phyloP scores from a whole-genome alignment of 2,888 invertebrate species.

The Tenthredo distinguenda region DNA sequence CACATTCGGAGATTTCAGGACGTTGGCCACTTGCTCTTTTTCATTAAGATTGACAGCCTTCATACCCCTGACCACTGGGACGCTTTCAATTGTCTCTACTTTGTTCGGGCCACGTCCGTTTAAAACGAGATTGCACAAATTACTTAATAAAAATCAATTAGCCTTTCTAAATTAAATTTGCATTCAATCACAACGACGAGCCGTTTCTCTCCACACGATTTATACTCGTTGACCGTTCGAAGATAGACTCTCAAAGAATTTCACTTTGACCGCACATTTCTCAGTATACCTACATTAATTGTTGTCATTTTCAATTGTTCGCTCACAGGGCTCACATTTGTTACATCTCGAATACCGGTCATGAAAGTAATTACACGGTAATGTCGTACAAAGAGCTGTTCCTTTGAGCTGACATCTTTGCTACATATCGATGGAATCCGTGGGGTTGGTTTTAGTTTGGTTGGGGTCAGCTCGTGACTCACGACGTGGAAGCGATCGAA shows the following conservation, averaged over 20 bases:
- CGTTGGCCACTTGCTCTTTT: conserved; percentile 37
- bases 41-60: conserved; percentile 45
- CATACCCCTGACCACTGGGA: conserved; percentile 34
- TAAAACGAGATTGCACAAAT: conserved; percentile 42
- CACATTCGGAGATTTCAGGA: conserved; percentile 24
- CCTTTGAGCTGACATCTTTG: conserved; percentile 25
- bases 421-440: conserved; percentile 34
- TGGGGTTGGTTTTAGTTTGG: conserved; percentile 20
- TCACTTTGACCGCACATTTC: background rate
- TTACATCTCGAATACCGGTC: background rate
- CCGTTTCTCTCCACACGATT: background rate
- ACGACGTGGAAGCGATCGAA: conserved; percentile 31
- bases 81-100: conserved; percentile 43
- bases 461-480: conserved; percentile 45
- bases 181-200: conserved; percentile 24
- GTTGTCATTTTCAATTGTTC: background rate
- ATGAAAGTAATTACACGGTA: conserved; percentile 20
- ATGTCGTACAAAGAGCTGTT: conserved; percentile 8
- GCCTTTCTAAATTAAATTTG: conserved; percentile 45
- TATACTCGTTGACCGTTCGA: background rate
- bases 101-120: conserved; percentile 43
- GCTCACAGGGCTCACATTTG: background rate
- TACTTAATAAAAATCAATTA: conserved; percentile 50
- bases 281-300: background rate
- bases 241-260: background rate